These are phyloP conservation scores for Chaenogobius annularis DNA, from an alignment of 2,113 vertebrate species.

Conservation along the genomic window DNA sequence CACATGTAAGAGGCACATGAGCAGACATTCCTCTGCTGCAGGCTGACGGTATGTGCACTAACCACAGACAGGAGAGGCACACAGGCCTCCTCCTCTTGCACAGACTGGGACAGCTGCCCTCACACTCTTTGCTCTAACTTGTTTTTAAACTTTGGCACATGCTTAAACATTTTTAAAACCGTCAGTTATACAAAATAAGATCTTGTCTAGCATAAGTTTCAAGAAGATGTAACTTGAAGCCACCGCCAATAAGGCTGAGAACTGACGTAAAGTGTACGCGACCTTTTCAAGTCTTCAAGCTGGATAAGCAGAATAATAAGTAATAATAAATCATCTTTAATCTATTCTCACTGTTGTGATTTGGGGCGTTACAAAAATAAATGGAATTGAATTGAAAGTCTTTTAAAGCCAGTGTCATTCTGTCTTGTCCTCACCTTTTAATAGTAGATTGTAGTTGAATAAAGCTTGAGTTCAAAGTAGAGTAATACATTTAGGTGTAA, in stretches of 20 bases:
- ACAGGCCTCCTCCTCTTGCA: slow-evolving; percentile 58
- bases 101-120: slow-evolving; percentile 3
- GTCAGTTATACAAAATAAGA: not conserved
- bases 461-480: not conserved
- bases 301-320: not conserved
- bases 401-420: not conserved
- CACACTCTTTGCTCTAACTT: not conserved
- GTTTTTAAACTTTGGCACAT: not conserved
- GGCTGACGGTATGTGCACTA: slow-evolving; percentile 75
- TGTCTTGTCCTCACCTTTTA: too few relatives aligned
- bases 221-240: not conserved
- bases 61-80: slow-evolving; percentile 76
- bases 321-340: too few relatives aligned
- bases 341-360: too few relatives aligned
- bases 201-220: not conserved
- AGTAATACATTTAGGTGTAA: not conserved
- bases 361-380: too few relatives aligned
- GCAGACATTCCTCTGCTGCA: slow-evolving; percentile 64
- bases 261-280: not conserved
- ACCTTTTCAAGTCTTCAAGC: not conserved
- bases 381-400: too few relatives aligned
- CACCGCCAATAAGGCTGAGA: not conserved
- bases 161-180: not conserved
- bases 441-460: too few relatives aligned
- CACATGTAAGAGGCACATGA: slow-evolving; percentile 36